Evolutionary conservation across 2,888 invertebrate genomes (phyloP), one percentile per base, ranked within the genome.

Genomic region (Oeneis ivallda): DNA sequence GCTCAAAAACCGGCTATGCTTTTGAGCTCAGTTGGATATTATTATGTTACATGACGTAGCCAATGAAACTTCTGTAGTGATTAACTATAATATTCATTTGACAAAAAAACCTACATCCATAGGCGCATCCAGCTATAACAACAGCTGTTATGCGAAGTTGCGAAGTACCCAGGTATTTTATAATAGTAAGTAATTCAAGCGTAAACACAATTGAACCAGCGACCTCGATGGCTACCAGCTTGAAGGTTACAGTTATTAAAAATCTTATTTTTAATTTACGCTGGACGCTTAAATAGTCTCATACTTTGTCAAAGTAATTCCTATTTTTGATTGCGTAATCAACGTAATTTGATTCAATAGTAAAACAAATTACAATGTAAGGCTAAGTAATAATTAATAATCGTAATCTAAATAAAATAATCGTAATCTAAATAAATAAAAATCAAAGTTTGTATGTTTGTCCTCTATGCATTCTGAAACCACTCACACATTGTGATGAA

Each of bases 101-200:
- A n/a, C 1, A 45, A 15, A 17, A 45, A 15, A 15, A 45, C 11
- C 10, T 9, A n/a, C 34, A 15, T 34, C 3, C 6, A 56, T 56
- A 19, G 41, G 41, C 17, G 11, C 39, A 41, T 39, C 11, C 1
- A 39, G 7, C 13, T 60, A 50, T n/a, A 61, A 13, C 41, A 41
- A 59, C 41, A 10, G 15, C 58, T 19, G n/a, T 41, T 52, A 37
- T 17, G 49, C 39, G 15, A 41, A 49, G 59, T 60, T 26, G 26
- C 5, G 26, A 26, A 4, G 26, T 26, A 26, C 26, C 26, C 26
- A 67, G 37, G 50, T 64, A 65, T 69, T 70, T 65, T 63, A 70
- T 70, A 67, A 65, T 69, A 67, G 63, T 60, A 70, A 64, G 49
- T 66, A 67, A 66, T 70, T 70, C 67, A 70, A 67, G 58, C 67